Conservation (phyloP, 2,888 invertebrate genomes). For the Tholera decimalis region DNA sequence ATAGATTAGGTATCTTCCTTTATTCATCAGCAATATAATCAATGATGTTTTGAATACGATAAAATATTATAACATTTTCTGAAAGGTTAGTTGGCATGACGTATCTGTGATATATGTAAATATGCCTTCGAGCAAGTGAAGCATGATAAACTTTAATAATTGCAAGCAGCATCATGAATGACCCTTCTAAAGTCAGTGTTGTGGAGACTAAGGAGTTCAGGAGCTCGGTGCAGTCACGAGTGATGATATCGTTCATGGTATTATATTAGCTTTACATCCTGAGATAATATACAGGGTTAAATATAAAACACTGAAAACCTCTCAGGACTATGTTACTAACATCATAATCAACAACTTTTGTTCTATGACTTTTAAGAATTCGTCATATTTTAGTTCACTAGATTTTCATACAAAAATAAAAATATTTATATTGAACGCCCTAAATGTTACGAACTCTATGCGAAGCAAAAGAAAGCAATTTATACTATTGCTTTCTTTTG, state of each 20-base stretch:
- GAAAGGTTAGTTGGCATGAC: slow-evolving; percentile 17
- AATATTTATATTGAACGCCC: too few relatives aligned
- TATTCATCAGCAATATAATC: not conserved
- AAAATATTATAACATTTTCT: slow-evolving; percentile 2
- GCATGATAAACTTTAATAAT: slow-evolving; percentile 45
- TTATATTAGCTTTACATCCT: slow-evolving; percentile 61
- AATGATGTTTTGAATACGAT: not conserved
- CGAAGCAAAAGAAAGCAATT: too few relatives aligned
- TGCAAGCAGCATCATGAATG: slow-evolving; percentile 43
- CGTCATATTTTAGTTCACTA: too few relatives aligned
- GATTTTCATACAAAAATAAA: too few relatives aligned
- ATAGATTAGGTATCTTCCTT: not conserved
- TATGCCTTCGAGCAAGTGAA: slow-evolving; percentile 31
- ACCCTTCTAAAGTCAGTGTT: slow-evolving; percentile 56
- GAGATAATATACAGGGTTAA: slow-evolving; percentile 49
- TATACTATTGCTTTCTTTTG: too few relatives aligned
- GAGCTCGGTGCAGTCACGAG: slow-evolving; percentile 80
- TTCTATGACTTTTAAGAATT: too few relatives aligned
- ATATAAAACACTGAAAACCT: too few relatives aligned
- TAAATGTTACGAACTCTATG: too few relatives aligned
- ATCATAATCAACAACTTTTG: too few relatives aligned
- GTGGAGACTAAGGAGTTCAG: slow-evolving; percentile 71
- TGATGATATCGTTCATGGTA: slow-evolving; percentile 73
- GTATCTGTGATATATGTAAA: slow-evolving; percentile 27
- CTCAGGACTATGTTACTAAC: too few relatives aligned